phyloP scores from a whole-genome alignment of 37 sponge, comb jelly and placozoan species.

The Ephydatia muelleri region DNA sequence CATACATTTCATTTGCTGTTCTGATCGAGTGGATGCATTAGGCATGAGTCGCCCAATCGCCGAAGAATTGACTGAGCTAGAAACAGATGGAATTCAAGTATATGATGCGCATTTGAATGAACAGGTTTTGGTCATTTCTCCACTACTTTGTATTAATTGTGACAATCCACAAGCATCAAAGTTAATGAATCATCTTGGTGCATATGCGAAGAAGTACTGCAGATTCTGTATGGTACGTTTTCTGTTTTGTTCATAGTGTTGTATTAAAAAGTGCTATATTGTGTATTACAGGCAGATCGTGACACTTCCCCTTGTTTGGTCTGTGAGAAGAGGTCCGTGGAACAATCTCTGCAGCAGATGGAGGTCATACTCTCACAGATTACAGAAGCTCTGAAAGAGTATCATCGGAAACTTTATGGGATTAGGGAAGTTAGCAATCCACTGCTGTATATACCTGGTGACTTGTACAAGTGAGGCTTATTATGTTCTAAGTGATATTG shows the following conservation, averaged over 20 bases:
- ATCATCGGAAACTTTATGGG: slow-evolving; percentile 11
- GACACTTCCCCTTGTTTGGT: not conserved
- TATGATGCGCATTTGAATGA: slow-evolving; percentile 26
- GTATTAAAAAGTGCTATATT: not conserved
- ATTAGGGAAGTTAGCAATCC: not conserved
- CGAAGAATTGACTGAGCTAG: slow-evolving; percentile 2
- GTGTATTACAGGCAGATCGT: not conserved
- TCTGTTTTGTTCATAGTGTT: not conserved
- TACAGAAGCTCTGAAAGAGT: not conserved
- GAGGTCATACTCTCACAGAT: not conserved
- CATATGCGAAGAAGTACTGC: slow-evolving; percentile 6
- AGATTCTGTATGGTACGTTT: slow-evolving; percentile 31
- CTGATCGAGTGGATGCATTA: not conserved
- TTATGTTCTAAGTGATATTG: not conserved
- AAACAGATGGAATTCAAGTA: slow-evolving; percentile 18
- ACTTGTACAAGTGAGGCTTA: not conserved
- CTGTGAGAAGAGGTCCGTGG: not conserved
- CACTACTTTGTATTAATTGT: slow-evolving; percentile 15
- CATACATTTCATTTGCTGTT: slow-evolving; percentile 26
- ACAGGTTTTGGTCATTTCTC: slow-evolving; percentile 26
- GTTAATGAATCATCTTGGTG: slow-evolving; percentile 18
- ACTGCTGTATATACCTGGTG: slow-evolving; percentile 5
- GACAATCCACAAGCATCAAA: slow-evolving; percentile 39
- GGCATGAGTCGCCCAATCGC: slow-evolving; percentile 5
- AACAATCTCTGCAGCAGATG: not conserved